Percentiles rank a stretch among this genome's conserved stretches.
phyloP scores from a whole-genome alignment of 2,797 vertebrate genomes.

The Fistularia commersonii region DNA sequence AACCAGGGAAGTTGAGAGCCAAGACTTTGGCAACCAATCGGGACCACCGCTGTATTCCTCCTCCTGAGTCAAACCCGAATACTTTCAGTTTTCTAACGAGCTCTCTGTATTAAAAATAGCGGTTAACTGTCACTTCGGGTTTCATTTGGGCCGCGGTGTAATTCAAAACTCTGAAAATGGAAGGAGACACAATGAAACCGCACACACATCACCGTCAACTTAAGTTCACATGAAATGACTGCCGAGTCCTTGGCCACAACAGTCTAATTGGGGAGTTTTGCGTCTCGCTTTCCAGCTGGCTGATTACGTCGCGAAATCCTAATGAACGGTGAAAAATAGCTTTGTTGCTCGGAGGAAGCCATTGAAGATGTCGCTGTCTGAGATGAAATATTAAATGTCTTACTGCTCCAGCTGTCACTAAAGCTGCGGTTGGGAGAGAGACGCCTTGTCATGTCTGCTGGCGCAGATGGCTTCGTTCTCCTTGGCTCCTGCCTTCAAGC shows the following conservation, averaged over 20 bases:
- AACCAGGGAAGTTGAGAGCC: slow-evolving; percentile 61
- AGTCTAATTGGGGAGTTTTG: slow-evolving; percentile 50
- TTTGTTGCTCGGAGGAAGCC: slow-evolving; percentile 36
- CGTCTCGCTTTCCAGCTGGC: slow-evolving; percentile 47
- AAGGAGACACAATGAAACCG: slow-evolving; percentile 16
- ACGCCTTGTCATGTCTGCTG: slow-evolving; percentile 46
- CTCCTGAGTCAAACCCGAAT: slow-evolving; percentile 17
- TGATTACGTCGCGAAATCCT: slow-evolving; percentile 39
- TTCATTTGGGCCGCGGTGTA: slow-evolving; percentile 13
- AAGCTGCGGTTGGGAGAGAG: slow-evolving; percentile 36
- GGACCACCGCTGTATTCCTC: slow-evolving; percentile 40
- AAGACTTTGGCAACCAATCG: slow-evolving; percentile 41
- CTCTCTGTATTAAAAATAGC: slow-evolving; percentile 34
- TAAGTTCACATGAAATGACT: slow-evolving; percentile 29
- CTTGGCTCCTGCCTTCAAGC: slow-evolving; percentile 44
- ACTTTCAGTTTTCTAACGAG: slow-evolving; percentile 40
- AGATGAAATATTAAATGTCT: slow-evolving; percentile 68
- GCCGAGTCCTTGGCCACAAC: slow-evolving; percentile 29
- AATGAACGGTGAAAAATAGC: slow-evolving; percentile 59
- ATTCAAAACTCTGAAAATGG: slow-evolving; percentile 29
- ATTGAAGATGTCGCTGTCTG: slow-evolving; percentile 39
- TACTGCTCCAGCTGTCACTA: slow-evolving; percentile 61
- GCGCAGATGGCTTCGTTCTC: slow-evolving; percentile 49
- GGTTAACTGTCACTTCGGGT: slow-evolving; percentile 30
- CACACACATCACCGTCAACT: slow-evolving; percentile 16